These are phyloP conservation scores for Liasis olivaceus DNA, from an alignment of 2,797 vertebrate genomes.

Conservation along the genomic window DNA sequence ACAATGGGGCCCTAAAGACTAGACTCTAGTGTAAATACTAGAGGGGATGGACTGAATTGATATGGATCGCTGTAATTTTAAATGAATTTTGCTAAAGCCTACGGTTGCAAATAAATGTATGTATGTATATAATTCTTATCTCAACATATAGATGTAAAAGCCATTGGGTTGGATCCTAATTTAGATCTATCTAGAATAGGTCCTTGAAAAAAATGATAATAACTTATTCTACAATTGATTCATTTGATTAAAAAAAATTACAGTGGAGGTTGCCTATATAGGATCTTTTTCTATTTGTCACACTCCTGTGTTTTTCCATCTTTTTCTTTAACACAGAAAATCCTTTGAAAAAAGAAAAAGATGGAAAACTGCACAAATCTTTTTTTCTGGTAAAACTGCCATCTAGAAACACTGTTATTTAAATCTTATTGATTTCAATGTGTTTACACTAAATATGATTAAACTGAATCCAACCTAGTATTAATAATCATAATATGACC, in stretches of 20 bases:
- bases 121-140: neutral
- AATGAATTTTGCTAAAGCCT: too few species aligned
- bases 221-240: neutral
- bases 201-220: neutral
- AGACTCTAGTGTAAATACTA: too few species aligned
- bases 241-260: neutral
- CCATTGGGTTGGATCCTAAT: neutral
- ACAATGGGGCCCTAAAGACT: too few species aligned
- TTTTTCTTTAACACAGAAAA: neutral
- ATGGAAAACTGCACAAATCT: neutral
- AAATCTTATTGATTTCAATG: neutral
- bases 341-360: neutral
- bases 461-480: neutral
- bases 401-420: neutral
- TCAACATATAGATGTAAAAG: neutral
- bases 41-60: too few species aligned
- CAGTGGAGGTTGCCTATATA: neutral
- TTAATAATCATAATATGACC: neutral
- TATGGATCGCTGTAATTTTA: too few species aligned
- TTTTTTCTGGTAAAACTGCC: neutral
- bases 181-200: neutral
- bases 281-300: neutral
- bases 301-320: neutral
- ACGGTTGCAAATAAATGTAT: too few species aligned
- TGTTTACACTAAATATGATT: neutral